Base-by-base conservation (phyloP, 2,888 invertebrate genomes). In the Slavum lentiscoides region DNA sequence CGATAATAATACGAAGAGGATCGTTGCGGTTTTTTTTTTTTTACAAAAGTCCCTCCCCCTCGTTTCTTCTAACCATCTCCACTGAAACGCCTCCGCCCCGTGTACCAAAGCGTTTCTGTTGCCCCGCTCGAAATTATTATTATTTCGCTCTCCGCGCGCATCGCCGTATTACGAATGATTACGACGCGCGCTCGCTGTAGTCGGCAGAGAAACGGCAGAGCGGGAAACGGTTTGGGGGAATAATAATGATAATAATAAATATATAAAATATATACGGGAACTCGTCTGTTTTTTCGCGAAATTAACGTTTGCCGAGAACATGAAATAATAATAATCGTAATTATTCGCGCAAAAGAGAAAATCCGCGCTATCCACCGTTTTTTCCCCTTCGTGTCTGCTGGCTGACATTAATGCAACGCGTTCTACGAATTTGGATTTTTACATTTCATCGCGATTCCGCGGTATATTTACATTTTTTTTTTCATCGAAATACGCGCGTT, bases 301-400 rank as follows among this genome's bases (percentile, higher is more conserved):
- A 74, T 74, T 74, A 74, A 53, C 74, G 43, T 73, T 61, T 49
- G 61, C 11, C 43, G 49, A 17, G 15, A 8, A 23, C 30, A 49
- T 21, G 23, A 62, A 62, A 61, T 23, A 61, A 61, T 61, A 7
- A 9, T 9, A 23, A 61, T 61, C 23, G 21, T 59, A 21, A 73
- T 73, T 73, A 73, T 62, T 73, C 73, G 23, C 19, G 43, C 13
- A 9, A 55, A 30, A 69, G 55, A 13, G 53, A 73, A 21, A 59
- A 73, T 30, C 19, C n/a, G 6, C n/a, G n/a, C 13, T 49, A 9
- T 2, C 37, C 19, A 5, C 7, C 8, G 7, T 59, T 58, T 73
- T 61, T 49, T 49, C n/a, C 6, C 8, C 21, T 59, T 59, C 5
- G 19, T 4, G n/a, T 19, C 8, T 6, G 43, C 43, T 43, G 9